These are phyloP conservation scores for Melanotaenia nigrans DNA, from an alignment of 2,797 vertebrate species.

Conservation along the genomic window DNA sequence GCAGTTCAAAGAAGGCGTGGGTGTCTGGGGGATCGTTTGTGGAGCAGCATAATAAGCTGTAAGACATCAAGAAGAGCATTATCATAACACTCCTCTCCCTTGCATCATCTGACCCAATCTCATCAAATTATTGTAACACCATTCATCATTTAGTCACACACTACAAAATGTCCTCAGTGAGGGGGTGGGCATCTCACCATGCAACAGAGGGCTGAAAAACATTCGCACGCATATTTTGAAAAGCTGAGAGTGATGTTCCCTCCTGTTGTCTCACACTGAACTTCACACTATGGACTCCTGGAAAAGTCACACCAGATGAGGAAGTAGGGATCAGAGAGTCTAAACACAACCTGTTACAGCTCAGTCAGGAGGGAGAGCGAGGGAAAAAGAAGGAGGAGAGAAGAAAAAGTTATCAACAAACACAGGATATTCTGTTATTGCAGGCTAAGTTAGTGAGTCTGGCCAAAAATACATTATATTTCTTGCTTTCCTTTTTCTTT, in stretches of 20 bases:
- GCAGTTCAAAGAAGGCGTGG: slow-evolving; percentile 62
- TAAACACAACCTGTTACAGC: slow-evolving; percentile 65
- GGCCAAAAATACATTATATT: slow-evolving; percentile 3
- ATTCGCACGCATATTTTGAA: slow-evolving; percentile 51
- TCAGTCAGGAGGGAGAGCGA: slow-evolving; percentile 7
- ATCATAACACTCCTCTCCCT: slow-evolving; percentile 63
- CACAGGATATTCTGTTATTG: slow-evolving; percentile 20
- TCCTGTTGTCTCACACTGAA: slow-evolving; percentile 65
- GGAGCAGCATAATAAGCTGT: slow-evolving; percentile 58
- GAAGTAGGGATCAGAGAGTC: slow-evolving; percentile 48
- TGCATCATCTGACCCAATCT: slow-evolving; percentile 76
- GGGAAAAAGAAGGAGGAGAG: background rate
- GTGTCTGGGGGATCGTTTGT: slow-evolving; percentile 61
- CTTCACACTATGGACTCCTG: slow-evolving; percentile 60
- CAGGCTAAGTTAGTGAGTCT: background rate
- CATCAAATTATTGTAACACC: slow-evolving; percentile 77
- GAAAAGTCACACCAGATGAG: slow-evolving; percentile 54
- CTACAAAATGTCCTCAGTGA: slow-evolving; percentile 53
- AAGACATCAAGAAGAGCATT: slow-evolving; percentile 69
- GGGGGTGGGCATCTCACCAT: slow-evolving; percentile 53
- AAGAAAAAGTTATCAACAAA: too few relatives aligned
- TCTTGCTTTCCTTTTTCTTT: background rate
- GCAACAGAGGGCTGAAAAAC: slow-evolving; percentile 44
- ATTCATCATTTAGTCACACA: slow-evolving; percentile 75
- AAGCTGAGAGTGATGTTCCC: slow-evolving; percentile 52